Conservation (phyloP, 2,113 vertebrate species). For the Nothoprocta pentlandii region DNA sequence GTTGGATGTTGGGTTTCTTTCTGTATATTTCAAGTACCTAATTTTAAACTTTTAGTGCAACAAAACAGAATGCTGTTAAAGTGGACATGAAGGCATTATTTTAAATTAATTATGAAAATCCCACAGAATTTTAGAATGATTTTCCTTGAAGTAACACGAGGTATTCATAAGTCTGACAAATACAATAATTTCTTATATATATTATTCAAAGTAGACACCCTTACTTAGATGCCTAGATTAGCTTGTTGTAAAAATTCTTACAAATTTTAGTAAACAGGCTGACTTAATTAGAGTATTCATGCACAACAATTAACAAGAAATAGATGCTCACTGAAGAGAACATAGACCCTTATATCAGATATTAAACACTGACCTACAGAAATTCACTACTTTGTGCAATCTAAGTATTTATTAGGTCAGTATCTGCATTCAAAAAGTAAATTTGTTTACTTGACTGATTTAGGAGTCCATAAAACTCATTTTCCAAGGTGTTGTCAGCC, state of each 20-base stretch:
- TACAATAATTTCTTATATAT: not conserved
- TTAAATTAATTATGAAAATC: not conserved
- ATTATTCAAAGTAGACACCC: not conserved
- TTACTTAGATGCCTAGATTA: not conserved
- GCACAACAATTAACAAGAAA: not conserved
- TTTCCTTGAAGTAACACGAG: not conserved
- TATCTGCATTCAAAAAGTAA: not conserved
- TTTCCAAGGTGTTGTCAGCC: not conserved
- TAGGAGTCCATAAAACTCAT: not conserved
- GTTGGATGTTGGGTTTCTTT: fast-evolving
- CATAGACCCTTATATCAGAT: not conserved
- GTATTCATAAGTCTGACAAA: not conserved
- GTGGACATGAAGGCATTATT: not conserved
- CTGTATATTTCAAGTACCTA: not conserved
- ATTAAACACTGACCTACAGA: not conserved
- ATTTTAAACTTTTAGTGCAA: not conserved
- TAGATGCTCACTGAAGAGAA: not conserved
- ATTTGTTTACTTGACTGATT: not conserved
- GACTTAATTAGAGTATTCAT: not conserved
- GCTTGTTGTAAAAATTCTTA: not conserved
- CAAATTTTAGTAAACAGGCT: not conserved
- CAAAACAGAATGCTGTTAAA: not conserved
- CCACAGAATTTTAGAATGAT: not conserved
- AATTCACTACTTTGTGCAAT: not conserved
- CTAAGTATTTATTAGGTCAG: not conserved